Conservation (phyloP, 1,140 invertebrate species). For the Drosophila arawakana region DNA sequence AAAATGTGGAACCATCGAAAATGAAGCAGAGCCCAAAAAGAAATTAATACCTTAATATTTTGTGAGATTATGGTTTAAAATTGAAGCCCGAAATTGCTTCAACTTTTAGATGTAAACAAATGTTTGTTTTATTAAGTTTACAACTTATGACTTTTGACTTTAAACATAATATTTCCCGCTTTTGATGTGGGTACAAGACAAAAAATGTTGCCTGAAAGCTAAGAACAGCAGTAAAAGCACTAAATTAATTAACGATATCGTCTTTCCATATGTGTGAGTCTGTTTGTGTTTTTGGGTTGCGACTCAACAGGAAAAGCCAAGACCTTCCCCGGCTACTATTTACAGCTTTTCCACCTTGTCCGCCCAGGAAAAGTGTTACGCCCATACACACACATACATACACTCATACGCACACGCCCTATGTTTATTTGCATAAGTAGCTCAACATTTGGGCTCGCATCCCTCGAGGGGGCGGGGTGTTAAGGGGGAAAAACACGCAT, state of each 20-base stretch:
- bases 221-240: conserved; percentile 59
- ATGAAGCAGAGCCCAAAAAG: background rate
- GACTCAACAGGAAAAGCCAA: conserved; percentile 15
- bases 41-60: background rate
- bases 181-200: conserved; percentile 44
- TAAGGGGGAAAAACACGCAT: conserved; percentile 13
- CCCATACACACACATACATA: conserved; percentile 30
- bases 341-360: conserved; percentile 11
- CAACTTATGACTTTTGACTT: conserved; percentile 48
- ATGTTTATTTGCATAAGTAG: conserved; percentile 82
- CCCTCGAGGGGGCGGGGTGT: background rate
- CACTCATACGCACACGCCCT: conserved; percentile 49
- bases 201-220: conserved; percentile 57
- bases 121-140: conserved; percentile 62
- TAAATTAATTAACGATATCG: conserved; percentile 83
- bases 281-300: conserved; percentile 2
- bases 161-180: conserved; percentile 47
- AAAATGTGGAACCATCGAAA: background rate
- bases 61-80: background rate
- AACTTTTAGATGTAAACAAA: conserved; percentile 43
- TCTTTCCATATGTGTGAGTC: conserved; percentile 58
- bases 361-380: conserved; percentile 20
- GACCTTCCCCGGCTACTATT: conserved; percentile 19
- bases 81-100: background rate
- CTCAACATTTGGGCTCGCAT: conserved; percentile 44